Evolutionary conservation across 2,113 vertebrate species (phyloP), one percentile per base, ranked within the genome.

Genomic region (Paramisgurnus dabryanus): DNA sequence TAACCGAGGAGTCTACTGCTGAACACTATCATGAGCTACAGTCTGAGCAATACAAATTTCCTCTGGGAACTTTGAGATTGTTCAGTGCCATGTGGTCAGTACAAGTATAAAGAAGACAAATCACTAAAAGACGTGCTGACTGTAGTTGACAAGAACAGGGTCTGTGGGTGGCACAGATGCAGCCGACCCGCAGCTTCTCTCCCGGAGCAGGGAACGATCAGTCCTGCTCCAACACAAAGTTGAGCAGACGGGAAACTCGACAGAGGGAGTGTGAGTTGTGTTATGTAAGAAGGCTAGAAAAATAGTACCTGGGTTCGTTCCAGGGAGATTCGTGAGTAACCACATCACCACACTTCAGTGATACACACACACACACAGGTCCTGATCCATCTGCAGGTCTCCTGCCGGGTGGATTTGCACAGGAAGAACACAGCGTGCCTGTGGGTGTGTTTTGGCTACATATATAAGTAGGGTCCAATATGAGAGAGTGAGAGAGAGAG

Each of bases 211-310:
- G 64, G 75, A 74, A 58, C 41, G 39, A 76, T 79, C 50, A 68
- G 76, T 67, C 65, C 65, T 77, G 61, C 69, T 71, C 63, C 55
- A 58, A 71, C 47, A 66, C 22, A 81, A 75, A 69, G 43, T 17
- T 3, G 69, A 75, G 58, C 74, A 63, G 79, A 82, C 58, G 73
- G 41, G 45, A 66, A 74, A 78, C 68, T 68, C 61, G 50, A 43
- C 72, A 13, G 66, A 86, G 85, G 83, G 86, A 77, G 47, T 67
- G 61, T 83, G 83, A 87, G 87, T 82, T 83, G 82, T 87, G 84
- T 93, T 92, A 92, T 89, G 90, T 92, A 92, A 93, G 91, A 84
- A 89, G 85, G 88, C 89, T 87, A 90, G 91, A 91, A 93, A 92
- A 93, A 92, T 90, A 91, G 89, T 87, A 86, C 85, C 83, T 93